Base-by-base conservation (phyloP, 2,888 invertebrate genomes). In the Patella pellucida region DNA sequence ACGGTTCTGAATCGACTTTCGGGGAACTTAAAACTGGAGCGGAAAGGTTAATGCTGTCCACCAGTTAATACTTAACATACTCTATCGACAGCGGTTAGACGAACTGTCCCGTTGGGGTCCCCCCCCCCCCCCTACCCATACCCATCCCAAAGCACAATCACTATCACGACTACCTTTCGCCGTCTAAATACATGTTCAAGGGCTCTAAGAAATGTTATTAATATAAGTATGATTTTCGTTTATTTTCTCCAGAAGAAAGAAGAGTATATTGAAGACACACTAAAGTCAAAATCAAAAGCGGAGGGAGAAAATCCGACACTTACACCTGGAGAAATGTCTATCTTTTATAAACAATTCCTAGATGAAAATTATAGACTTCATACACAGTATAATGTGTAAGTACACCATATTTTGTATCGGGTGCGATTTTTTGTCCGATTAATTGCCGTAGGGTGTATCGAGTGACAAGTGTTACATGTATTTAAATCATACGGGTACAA, bases 291-390 rank as follows among this genome's bases (percentile, higher is more conserved):
- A 16, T 67, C 72, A 52, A 72, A 70, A 23, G 73, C 56, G 19
- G 51, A 69, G 19, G 75, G 69, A 11, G 52, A 71, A 52, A 78
- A 77, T 54, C 56, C 76, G 68, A 80, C 77, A 5, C 68, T 88
- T 23, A 79, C 85, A 7, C 76, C 87, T 19, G 88, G 88, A 73
- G 85, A 89, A 75, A 81, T 97, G 95, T 96, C 96, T 85, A 94
- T 94, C 41, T 97, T 97, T 91, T 97, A 97, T 88, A 96, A 95
- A 92, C 91, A 93, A 71, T 97, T 97, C 89, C 92, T 97, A 16
- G 95, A 96, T 89, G 94, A 95, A 87, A 95, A 96, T 89, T 95
- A 95, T 94, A 93, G 93, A 83, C 90, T 92, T 0, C 96, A 97
- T 90, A 91, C 95, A 0, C 91, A 92, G 77, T 97, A 96, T 89